Base-by-base conservation (phyloP, 2,113 vertebrate species). In the Toxotes chatareus region DNA sequence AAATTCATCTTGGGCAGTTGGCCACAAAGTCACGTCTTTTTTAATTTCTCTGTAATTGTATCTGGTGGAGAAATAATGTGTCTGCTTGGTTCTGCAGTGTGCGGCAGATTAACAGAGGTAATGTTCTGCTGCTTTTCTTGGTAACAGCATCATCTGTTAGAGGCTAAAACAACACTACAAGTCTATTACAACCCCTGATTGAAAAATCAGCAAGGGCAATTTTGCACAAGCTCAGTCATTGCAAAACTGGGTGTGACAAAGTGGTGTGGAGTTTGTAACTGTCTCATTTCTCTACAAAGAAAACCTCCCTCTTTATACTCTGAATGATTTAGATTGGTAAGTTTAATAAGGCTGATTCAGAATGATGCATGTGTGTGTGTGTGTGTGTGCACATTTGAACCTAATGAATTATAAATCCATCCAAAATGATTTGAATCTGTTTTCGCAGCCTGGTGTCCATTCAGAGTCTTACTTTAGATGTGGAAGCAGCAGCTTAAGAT, bases 361-460 rank as follows among this genome's bases (percentile, higher is more conserved):
- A 66, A 3, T 64, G 66, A 47, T 66, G 16, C 62, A 27, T 27
- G 27, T 27, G 27, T 27, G 13, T 53, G 21, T 70, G 64, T 36
- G 55, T 73, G 14, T 57, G 31, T 60, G 38, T 9, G 55, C 55
- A 51, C 59, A 4, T 60, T 68, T 79, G n/a, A 83, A 74, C 31
- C 19, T 53, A 51, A 75, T 80, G 7, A 80, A 87, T 83, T 64
- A 76, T 80, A 51, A 79, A 87, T 87, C 57, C 61, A 76, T 73
- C 27, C 53, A 71, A 76, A 79, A 79, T 63, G n/a, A 86, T 88
- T 85, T 66, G 73, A 32, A 74, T 82, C 63, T 61, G 61, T 46
- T 66, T 57, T 21, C 57, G 47, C 56, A 59, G 63, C 36, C 38
- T 17, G 23, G 31, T 53, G 34, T 84, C 9, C 55, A 65, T 51